Base-by-base conservation (phyloP, 2,113 vertebrate species). In the Xerus inauris region DNA sequence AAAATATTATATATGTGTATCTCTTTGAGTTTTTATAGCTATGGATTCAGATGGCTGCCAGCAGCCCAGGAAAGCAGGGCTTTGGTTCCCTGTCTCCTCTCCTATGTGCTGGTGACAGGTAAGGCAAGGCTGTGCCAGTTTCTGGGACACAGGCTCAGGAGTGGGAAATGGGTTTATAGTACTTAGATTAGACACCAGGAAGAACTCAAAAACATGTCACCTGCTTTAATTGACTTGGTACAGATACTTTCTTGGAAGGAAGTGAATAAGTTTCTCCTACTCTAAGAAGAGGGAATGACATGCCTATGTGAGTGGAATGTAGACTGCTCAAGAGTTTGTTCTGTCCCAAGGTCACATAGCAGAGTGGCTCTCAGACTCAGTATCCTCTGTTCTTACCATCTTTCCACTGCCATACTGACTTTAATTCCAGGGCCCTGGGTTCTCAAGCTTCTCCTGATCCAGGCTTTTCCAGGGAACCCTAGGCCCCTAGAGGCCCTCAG, bases 1-100 rank as follows among this genome's bases (percentile, higher is more conserved):
- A 98, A 94, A 98, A 98, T 92, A 96, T 89, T 87, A 95, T 95
- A 26, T 84, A 79, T 89, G 72, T 89, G 95, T 96, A 82, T 97
- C 77, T 98, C 91, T 79, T 35, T 79, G 96, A 97, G 96, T 64
- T 0, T 82, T 98, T 96, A n/a, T 87, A 97, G 95, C 95, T 94
- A 45, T 94, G 93, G 95, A 97, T 76, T 82, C 95, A 80, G 96
- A 93, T 96, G 71, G 69, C 95, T 96, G 93, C 97, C 69, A 77
- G 93, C 97, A 92, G 96, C 95, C 96, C 75, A n/a, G 4, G 22
- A 17, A 95, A 88, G 69, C 87, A 93, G 92, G 59, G 57, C 87
- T 93, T 91, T 45, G 38, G 57, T 96, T 92, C 88, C 47, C 71
- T 92, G 83, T 30, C 92, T 95, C 79, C 9, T 79, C 45, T 57